Evolutionary conservation across 1,140 invertebrate genomes (phyloP).

Genomic region (Aradophagus sp.): DNA sequence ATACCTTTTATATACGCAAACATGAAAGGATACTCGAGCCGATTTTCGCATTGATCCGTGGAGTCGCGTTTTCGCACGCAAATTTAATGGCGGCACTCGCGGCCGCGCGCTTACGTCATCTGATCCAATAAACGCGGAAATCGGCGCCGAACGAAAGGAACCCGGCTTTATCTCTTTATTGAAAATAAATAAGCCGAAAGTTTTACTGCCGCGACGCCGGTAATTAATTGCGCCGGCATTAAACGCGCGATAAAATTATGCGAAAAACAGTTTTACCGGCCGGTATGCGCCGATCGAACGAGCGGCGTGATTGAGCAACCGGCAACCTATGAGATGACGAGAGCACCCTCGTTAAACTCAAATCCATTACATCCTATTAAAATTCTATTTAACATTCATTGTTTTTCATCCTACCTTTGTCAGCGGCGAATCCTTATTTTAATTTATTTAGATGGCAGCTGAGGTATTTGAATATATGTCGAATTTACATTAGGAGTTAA

Average conservation of each 20-base stretch:
- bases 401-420: no score
- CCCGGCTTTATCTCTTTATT: constrained; percentile 24
- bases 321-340: no score
- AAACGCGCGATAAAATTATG: constrained; percentile 37
- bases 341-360: no score
- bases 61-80: constrained; percentile 29
- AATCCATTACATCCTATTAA: no score
- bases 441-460: no score
- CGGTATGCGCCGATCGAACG: constrained; percentile 7
- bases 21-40: constrained; percentile 31
- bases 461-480: no score
- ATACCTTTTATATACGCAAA: constrained; percentile 7
- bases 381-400: no score
- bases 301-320: constrained; percentile 18
- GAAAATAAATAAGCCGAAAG: constrained; percentile 32
- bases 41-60: constrained; percentile 10
- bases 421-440: no score
- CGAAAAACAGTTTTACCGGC: constrained; percentile 26
- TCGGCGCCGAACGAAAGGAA: no score
- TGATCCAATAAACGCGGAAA: no score
- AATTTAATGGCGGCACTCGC: not conserved
- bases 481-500: no score
- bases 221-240: constrained; percentile 44
- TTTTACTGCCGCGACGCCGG: constrained; percentile 29
- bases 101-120: no score